Base-by-base conservation (phyloP, 2,888 invertebrate species). In the Stramonita haemastoma region DNA sequence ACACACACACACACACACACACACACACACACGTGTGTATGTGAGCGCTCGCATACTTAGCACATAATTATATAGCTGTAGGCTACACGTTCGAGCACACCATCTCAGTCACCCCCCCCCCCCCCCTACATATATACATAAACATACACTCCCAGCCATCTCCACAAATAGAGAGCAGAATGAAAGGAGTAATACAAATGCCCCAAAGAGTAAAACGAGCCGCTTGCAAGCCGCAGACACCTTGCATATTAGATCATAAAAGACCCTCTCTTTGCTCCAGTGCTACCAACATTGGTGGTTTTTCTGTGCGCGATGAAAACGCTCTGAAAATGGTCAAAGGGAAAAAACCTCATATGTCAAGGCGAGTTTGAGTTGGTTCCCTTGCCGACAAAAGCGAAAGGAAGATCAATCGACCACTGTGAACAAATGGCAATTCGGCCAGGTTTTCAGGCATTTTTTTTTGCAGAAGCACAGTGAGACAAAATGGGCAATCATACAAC, bases 71-170 rank as follows among this genome's bases (percentile, higher is more conserved):
- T n/a, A n/a, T n/a, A n/a, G n/a, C n/a, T n/a, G n/a, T n/a, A n/a
- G n/a, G n/a, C n/a, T n/a, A n/a, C n/a, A n/a, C n/a, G n/a, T n/a
- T n/a, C n/a, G n/a, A n/a, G n/a, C n/a, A n/a, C n/a, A n/a, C n/a
- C n/a, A n/a, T n/a, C n/a, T n/a, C n/a, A n/a, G n/a, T n/a, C n/a
- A n/a, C n/a, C n/a, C n/a, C n/a, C n/a, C n/a, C n/a, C n/a, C n/a
- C n/a, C n/a, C n/a, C n/a, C n/a, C n/a, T n/a, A 73, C 73, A 73
- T n/a, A 26, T 26, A 73, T 6, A 73, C 73, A 22, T 17, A 73
- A 17, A 26, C 73, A 88, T 29, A 88, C 81, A 79, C 81, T 34
- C 79, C 15, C 79, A 79, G 26, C 13, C 79, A 79, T 29, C n/a
- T 60, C 11, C 60, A 60, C 60, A 11, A 19, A n/a, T n/a, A n/a